Conservation (phyloP, 2,113 vertebrate genomes). For the Varanus salvator region DNA sequence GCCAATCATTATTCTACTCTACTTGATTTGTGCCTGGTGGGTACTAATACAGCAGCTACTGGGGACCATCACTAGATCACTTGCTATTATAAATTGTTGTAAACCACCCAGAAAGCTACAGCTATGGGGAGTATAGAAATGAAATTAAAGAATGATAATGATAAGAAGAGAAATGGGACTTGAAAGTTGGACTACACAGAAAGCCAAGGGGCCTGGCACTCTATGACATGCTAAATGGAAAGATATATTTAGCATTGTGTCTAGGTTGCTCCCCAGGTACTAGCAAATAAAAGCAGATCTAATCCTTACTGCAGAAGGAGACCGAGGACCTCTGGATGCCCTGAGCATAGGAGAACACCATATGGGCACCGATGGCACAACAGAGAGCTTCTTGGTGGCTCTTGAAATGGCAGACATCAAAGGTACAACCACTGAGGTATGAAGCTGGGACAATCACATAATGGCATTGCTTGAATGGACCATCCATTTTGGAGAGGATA, state of each 20-base stretch:
- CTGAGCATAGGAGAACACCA: constrained; percentile 71
- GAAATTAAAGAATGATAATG: no score
- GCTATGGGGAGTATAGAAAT: no score
- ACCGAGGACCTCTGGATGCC: constrained; percentile 65
- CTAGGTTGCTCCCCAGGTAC: background rate
- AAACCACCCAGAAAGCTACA: no score
- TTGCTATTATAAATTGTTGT: no score
- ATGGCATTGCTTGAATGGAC: constrained; percentile 69
- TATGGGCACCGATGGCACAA: constrained; percentile 64
- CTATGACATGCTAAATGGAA: background rate
- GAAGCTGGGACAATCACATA: constrained; percentile 36
- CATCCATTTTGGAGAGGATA: constrained; percentile 41
- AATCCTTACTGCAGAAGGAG: constrained; percentile 72
- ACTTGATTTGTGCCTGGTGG: no score
- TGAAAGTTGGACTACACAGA: no score
- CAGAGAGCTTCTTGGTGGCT: constrained; percentile 70
- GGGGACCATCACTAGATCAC: no score
- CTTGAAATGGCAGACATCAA: constrained; percentile 68
- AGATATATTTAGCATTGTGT: background rate
- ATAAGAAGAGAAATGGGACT: no score
- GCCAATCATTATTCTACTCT: no score
- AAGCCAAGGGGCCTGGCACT: no score
- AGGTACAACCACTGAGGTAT: constrained; percentile 70
- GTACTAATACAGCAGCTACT: no score
- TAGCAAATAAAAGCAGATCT: background rate